Conservation (phyloP, 1,140 invertebrate species). For the Eriocheir sinensis region DNA sequence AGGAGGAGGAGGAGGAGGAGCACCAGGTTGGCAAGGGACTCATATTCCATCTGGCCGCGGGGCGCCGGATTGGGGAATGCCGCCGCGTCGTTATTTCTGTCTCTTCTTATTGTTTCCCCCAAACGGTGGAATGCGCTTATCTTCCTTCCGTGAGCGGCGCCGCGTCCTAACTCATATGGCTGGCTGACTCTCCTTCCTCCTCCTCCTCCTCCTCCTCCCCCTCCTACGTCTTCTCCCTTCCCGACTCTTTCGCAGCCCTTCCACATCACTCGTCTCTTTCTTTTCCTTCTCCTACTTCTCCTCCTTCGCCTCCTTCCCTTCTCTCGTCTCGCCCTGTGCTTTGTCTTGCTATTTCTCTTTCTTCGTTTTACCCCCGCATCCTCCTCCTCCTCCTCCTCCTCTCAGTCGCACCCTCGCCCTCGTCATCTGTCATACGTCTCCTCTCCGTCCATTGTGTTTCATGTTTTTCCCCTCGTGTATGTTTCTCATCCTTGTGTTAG, state of each 20-base stretch:
- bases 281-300: neutral
- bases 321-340: neutral
- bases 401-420: neutral
- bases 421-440: neutral
- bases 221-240: neutral
- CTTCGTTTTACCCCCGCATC: neutral
- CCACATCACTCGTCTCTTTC: neutral
- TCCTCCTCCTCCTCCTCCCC: neutral
- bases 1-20: neutral
- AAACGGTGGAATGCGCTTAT: constrained; percentile 70
- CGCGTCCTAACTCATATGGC: constrained; percentile 47
- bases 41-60: constrained; percentile 60
- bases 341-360: neutral
- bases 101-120: constrained; percentile 73
- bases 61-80: constrained; percentile 58
- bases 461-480: neutral
- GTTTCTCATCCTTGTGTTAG: neutral
- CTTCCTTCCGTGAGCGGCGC: constrained; percentile 53
- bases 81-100: constrained; percentile 70
- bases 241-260: neutral
- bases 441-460: constrained; percentile 19
- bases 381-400: neutral
- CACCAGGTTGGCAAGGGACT: constrained; percentile 27
- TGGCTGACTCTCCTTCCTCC: neutral
- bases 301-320: neutral